Conservation (phyloP, 2,797 vertebrate genomes). For the Smutsia temminckii region DNA sequence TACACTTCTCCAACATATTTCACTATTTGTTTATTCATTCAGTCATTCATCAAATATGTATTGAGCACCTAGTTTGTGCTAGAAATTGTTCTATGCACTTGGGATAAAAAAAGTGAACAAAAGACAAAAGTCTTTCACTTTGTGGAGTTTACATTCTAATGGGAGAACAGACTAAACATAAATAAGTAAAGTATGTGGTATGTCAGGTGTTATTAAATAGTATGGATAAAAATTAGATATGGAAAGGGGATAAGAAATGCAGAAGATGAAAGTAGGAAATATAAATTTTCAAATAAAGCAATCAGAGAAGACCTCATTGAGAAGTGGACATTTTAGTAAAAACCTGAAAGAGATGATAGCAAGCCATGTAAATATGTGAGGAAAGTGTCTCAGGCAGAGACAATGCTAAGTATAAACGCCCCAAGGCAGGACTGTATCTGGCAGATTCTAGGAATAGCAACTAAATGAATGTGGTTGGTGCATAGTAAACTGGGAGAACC, state of each 20-base stretch:
- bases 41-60: not conserved
- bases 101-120: not conserved
- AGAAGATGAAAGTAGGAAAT: not conserved
- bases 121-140: not conserved
- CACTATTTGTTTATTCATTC: not conserved
- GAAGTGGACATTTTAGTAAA: constrained; percentile 36
- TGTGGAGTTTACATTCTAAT: not conserved
- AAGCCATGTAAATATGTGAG: not conserved
- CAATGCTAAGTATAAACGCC: not conserved
- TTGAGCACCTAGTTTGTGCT: not conserved
- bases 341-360: not conserved
- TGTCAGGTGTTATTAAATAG: constrained; percentile 15
- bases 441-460: not conserved
- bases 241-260: not conserved
- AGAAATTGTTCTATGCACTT: not conserved
- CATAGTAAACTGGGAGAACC: not conserved
- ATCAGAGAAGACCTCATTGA: not conserved
- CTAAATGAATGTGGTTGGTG: not conserved
- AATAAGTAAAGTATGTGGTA: not conserved
- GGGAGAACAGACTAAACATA: not conserved
- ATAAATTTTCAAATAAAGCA: not conserved
- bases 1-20: not conserved
- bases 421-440: not conserved
- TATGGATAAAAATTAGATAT: not conserved
- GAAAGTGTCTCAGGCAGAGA: not conserved